A percentile compares a stretch with the other conserved stretches of the same genome.
Evolutionary conservation across 2,113 vertebrate genomes (phyloP).

Genomic region (Rhombomys opimus): DNA sequence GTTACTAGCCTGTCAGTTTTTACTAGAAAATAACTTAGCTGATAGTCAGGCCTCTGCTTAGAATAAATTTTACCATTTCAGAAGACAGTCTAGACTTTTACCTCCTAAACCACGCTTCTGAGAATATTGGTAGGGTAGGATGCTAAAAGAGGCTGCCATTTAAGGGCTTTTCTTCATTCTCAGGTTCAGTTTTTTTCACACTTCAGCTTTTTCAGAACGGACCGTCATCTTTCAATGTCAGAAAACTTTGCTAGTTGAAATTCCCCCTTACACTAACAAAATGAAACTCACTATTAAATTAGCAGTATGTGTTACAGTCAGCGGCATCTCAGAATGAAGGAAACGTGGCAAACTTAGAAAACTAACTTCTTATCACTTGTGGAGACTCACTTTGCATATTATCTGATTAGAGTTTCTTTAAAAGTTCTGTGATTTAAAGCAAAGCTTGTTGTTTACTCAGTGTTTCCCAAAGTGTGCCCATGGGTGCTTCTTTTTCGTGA

Average conservation of each 20-base stretch:
- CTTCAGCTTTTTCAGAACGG: slow-evolving; percentile 43
- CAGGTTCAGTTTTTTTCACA: background rate
- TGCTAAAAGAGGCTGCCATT: background rate
- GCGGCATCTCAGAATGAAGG: slow-evolving; percentile 1
- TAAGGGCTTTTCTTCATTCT: slow-evolving; percentile 22
- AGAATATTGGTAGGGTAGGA: background rate
- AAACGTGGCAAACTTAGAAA: background rate
- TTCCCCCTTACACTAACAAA: background rate
- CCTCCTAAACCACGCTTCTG: background rate
- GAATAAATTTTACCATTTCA: slow-evolving; percentile 41
- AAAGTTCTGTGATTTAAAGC: background rate
- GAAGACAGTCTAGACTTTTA: background rate
- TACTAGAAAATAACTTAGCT: background rate
- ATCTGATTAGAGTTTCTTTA: background rate
- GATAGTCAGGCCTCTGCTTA: background rate
- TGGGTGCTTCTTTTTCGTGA: background rate
- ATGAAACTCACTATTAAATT: background rate
- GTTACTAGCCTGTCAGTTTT: slow-evolving; percentile 39
- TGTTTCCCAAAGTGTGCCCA: background rate
- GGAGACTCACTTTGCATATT: background rate
- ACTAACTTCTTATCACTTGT: slow-evolving; percentile 22
- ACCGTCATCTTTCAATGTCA: slow-evolving; percentile 5
- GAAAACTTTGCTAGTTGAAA: background rate
- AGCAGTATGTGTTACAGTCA: background rate
- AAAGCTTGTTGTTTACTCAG: background rate